Base-by-base conservation (phyloP, 1,140 invertebrate species). In the Heliconius eleuchia region DNA sequence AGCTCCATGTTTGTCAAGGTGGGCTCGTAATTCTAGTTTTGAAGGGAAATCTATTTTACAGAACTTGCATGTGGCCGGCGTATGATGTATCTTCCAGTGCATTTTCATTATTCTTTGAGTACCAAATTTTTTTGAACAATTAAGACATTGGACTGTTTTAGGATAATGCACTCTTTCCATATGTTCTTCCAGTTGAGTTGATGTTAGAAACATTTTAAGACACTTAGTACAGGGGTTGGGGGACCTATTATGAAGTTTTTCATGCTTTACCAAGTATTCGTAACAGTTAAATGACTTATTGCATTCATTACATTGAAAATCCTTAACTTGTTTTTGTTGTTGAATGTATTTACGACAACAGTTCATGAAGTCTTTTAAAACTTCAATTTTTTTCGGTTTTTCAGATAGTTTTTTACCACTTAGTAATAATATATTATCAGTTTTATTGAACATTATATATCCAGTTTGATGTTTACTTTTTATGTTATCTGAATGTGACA, bases 101-200 rank as follows among this genome's bases (percentile, higher is more conserved):
- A 83, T 79, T 80, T 80, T 87, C 23, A 93, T 74, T 71, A 90
- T 84, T 82, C 80, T 88, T 23, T 88, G 74, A 23, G 88, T 88
- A 66, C 90, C 89, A 70, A 90, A 93, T 83, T 83, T 91, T 80
- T 92, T 90, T 13, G 83, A 42, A 74, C 92, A 93, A 55, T 88
- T 85, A 23, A 82, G 66, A 82, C 90, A 93, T 79, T 84, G 74
- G 30, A 92, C 70, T 71, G 76, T 87, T 79, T 92, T 91, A 57
- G 89, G 87, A 77, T 88, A 84, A 73, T 92, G 90, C 0, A 91
- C 75, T 76, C 89, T 85, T 81, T 89, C 87, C 2, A 73, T 74
- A 73, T 93, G 91, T n/a, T 87, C 85, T 11, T 88, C 80, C 9
- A 92, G 73, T 71, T 87, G 84, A 3, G 79, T 11, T 39, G 80